A percentile compares a stretch with the other conserved stretches of the same genome.
phyloP scores from a whole-genome alignment of 2,113 vertebrate genomes.

The Craseonycteris thonglongyai region DNA sequence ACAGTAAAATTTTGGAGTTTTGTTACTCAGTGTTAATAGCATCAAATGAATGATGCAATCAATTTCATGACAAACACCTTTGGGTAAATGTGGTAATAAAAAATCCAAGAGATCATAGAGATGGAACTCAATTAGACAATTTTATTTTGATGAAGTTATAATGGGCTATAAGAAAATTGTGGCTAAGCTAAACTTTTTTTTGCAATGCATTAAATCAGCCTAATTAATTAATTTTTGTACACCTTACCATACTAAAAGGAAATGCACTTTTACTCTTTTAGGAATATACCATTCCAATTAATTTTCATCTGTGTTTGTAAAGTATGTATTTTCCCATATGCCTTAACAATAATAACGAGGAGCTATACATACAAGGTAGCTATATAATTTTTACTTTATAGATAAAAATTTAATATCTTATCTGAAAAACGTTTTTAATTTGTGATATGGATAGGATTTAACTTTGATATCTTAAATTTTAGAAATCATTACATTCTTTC shows the following conservation, averaged over 20 bases:
- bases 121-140: slow-evolving; percentile 28
- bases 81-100: background rate
- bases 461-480: slow-evolving; percentile 45
- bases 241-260: background rate
- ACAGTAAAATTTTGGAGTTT: background rate
- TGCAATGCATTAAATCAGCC: background rate
- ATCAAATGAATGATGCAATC: slow-evolving; percentile 18
- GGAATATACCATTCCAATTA: background rate
- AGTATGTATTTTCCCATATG: slow-evolving; percentile 14
- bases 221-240: background rate
- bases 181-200: background rate
- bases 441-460: slow-evolving; percentile 6
- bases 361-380: background rate
- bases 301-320: slow-evolving; percentile 41
- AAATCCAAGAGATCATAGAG: slow-evolving; percentile 29
- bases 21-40: slow-evolving; percentile 11
- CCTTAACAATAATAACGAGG: background rate
- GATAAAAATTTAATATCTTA: background rate
- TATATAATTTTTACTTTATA: slow-evolving; percentile 26
- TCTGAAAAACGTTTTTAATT: slow-evolving; percentile 8
- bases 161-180: slow-evolving; percentile 1
- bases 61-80: slow-evolving; percentile 21
- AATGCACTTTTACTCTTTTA: background rate
- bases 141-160: slow-evolving; percentile 34
- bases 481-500: slow-evolving; percentile 14